Conservation (phyloP, 2,888 invertebrate genomes). For the Drosophila anceps region DNA sequence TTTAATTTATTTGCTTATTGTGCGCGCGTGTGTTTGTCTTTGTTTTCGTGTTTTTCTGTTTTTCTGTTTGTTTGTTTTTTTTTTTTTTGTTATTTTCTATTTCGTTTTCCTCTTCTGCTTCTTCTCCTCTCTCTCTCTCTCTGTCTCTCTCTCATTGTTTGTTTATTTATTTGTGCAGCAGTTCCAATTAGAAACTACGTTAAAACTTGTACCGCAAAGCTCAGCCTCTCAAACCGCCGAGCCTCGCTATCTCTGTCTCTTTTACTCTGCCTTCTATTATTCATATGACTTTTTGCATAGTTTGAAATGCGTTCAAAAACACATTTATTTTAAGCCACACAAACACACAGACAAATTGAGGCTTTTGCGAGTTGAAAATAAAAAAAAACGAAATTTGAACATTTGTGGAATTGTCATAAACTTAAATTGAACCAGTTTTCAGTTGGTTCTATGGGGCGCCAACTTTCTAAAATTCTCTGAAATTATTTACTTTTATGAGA, state of each 20-base stretch:
- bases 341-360: neutral
- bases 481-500: neutral
- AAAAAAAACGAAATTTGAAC: neutral
- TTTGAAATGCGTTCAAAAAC: conserved; percentile 53
- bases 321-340: neutral
- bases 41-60: conserved; percentile 15
- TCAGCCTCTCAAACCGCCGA: conserved; percentile 15
- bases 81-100: neutral
- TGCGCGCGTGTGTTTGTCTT: conserved; percentile 33
- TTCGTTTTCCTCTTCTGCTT: too few species aligned
- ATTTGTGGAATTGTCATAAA: neutral
- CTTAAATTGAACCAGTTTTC: neutral
- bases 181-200: conserved; percentile 57
- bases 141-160: conserved; percentile 17
- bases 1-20: conserved; percentile 49
- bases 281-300: conserved; percentile 29
- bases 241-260: neutral
- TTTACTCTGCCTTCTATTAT: neutral
- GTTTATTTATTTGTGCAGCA: conserved; percentile 64
- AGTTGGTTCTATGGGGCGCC: neutral
- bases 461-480: neutral
- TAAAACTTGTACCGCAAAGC: conserved; percentile 34
- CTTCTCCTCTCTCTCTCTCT: conserved; percentile 12
- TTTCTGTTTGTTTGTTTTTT: conserved; percentile 2
- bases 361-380: neutral